Conservation (phyloP, 2,797 vertebrate species). For the Cossypha caffra region DNA sequence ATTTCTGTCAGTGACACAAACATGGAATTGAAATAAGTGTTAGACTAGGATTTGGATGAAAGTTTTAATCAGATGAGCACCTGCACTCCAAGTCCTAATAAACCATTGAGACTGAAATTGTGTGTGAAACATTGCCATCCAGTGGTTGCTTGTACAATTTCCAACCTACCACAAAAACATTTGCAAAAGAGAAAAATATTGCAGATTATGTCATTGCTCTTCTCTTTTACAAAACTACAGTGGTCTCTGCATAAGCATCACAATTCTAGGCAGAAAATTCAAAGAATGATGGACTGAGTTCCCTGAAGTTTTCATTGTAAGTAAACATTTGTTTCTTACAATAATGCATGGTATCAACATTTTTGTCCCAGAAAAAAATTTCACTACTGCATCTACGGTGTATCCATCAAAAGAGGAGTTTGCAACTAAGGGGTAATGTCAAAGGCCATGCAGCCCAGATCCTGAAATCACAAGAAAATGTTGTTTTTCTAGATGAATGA, state of each 20-base stretch:
- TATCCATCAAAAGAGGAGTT: background rate
- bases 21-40: conserved; percentile 67
- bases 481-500: background rate
- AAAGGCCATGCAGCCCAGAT: background rate
- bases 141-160: conserved; percentile 35
- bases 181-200: background rate
- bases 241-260: background rate
- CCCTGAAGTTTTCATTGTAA: background rate
- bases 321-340: background rate
- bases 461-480: background rate
- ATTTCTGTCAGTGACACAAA: conserved; percentile 74
- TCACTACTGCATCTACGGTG: background rate
- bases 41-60: conserved; percentile 62
- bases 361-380: background rate
- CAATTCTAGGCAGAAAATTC: background rate
- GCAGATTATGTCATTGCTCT: background rate
- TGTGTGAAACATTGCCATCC: conserved; percentile 76
- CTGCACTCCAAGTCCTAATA: conserved; percentile 21
- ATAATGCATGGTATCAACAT: background rate
- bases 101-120: conserved; percentile 33
- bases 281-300: background rate
- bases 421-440: background rate
- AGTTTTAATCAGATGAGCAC: conserved; percentile 63
- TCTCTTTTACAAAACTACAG: background rate
- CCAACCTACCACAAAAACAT: background rate